Conservation (phyloP, 2,113 vertebrate genomes). For the Lasiurus borealis region DNA sequence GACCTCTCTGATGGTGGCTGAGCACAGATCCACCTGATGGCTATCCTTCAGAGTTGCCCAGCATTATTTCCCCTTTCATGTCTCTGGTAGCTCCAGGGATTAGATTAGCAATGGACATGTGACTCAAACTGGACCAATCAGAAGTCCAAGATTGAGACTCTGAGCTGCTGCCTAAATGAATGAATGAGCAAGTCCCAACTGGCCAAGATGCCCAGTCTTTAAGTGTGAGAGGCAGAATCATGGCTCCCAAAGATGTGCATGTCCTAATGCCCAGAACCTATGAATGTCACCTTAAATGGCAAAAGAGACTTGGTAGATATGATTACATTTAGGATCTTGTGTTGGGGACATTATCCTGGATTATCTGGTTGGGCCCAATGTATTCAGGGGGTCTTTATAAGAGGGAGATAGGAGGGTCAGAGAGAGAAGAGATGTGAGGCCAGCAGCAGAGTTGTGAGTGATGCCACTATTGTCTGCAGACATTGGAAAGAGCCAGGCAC, state of each 20-base stretch:
- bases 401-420: not conserved
- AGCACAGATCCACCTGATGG: no score
- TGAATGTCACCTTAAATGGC: not conserved
- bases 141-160: not conserved
- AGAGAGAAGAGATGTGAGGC: not conserved
- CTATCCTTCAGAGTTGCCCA: accelerated
- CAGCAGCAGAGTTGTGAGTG: no score
- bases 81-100: not conserved
- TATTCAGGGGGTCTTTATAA: not conserved
- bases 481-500: not conserved
- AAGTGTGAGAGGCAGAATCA: accelerated
- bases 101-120: not conserved
- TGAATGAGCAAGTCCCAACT: no score
- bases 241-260: not conserved
- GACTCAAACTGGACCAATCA: not conserved
- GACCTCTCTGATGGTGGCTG: not conserved
- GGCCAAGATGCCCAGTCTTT: not conserved
- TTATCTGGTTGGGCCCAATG: not conserved
- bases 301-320: not conserved
- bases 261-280: not conserved
- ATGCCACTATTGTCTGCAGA: no score
- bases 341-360: not conserved
- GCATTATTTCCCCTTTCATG: not conserved
- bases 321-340: not conserved
- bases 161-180: not conserved